Evolutionary conservation across 2,888 invertebrate genomes (phyloP).

Genomic region (Hirtodrosophila alboralis): DNA sequence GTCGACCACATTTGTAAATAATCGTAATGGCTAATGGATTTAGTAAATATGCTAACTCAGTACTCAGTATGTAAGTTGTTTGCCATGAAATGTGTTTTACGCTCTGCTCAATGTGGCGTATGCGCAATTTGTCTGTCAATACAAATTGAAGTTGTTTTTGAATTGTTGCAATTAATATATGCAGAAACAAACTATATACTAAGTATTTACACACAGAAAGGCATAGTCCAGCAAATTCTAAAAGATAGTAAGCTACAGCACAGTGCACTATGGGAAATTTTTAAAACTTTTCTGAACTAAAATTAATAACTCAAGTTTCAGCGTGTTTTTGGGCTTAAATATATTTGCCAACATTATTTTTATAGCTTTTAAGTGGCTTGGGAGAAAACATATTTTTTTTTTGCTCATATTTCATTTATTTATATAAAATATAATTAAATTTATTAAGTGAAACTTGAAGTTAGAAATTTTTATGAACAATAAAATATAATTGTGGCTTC

Average conservation of each 20-base stretch:
- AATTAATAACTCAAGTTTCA: no score
- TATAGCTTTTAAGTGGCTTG: no score
- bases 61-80: neutral
- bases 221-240: neutral
- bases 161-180: conserved; percentile 5
- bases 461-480: no score
- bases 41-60: conserved; percentile 40
- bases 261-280: no score
- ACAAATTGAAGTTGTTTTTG: neutral
- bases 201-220: neutral
- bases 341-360: no score
- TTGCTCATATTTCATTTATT: no score
- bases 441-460: no score
- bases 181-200: neutral
- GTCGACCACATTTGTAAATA: conserved; percentile 38
- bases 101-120: conserved; percentile 19
- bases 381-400: no score
- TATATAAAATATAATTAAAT: no score
- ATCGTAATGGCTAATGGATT: conserved; percentile 53
- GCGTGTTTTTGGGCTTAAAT: no score
- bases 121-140: conserved; percentile 12
- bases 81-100: neutral
- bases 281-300: no score
- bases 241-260: neutral
- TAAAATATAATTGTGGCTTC: no score